Conservation (phyloP, 1,140 invertebrate genomes). For the Drosophila burlai region DNA sequence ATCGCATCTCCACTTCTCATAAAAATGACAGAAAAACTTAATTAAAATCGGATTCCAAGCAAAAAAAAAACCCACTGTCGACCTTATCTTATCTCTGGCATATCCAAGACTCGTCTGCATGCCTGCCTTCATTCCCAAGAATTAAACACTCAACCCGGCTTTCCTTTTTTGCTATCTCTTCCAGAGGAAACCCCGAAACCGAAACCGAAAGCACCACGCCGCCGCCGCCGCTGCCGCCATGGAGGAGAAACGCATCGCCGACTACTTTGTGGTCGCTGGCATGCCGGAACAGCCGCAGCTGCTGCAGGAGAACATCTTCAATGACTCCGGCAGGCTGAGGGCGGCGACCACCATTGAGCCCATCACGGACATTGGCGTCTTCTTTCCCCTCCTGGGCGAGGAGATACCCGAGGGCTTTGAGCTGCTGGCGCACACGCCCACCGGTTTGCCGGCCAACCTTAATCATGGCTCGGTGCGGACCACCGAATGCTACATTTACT, state of each 20-base stretch:
- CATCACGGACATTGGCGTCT: constrained; percentile 96
- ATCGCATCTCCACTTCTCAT: not conserved
- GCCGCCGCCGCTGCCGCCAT: constrained; percentile 86
- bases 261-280: constrained; percentile 99
- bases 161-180: constrained; percentile 26
- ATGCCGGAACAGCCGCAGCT: constrained; percentile 92
- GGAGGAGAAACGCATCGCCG: constrained; percentile 93
- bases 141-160: constrained; percentile 29
- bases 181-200: not conserved
- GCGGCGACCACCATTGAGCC: constrained; percentile 90
- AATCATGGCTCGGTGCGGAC: constrained; percentile 98
- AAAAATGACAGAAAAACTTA: not conserved
- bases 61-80: not conserved
- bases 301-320: constrained; percentile 92
- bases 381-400: constrained; percentile 96
- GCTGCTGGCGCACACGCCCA: constrained; percentile 94
- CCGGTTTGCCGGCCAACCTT: constrained; percentile 95
- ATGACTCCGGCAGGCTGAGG: constrained; percentile 93
- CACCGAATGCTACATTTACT: constrained; percentile 97
- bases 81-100: constrained; percentile 31
- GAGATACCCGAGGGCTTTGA: constrained; percentile 92
- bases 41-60: constrained; percentile 19
- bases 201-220: no score
- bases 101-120: constrained; percentile 10
- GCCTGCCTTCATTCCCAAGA: constrained; percentile 3